These are phyloP conservation scores for Cynoglossus semilaevis DNA, from an alignment of 2,113 vertebrate genomes.

Conservation along the genomic window DNA sequence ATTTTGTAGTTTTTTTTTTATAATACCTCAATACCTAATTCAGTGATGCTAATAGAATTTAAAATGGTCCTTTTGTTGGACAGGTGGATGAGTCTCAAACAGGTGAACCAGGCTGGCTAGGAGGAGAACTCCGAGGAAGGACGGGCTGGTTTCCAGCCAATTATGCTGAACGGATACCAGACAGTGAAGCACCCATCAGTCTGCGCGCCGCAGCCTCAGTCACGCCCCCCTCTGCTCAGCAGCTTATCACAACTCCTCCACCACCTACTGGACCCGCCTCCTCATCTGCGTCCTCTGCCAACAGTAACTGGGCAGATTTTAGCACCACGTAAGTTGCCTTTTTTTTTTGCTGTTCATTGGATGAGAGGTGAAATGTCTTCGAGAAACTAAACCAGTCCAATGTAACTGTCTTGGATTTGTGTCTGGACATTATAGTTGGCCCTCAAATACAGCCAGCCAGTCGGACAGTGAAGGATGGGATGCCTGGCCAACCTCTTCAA, in stretches of 20 bases:
- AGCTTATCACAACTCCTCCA: slow-evolving; percentile 62
- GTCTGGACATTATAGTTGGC: slow-evolving; percentile 80
- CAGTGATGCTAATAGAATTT: not conserved
- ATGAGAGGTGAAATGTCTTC: no score
- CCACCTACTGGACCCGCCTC: slow-evolving; percentile 58
- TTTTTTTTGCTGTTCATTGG: accelerated
- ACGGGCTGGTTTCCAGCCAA: slow-evolving; percentile 99
- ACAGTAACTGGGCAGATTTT: slow-evolving; percentile 98
- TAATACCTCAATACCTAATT: no score
- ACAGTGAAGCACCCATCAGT: slow-evolving; percentile 84
- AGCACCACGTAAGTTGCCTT: slow-evolving; percentile 87
- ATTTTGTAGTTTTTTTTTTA: no score
- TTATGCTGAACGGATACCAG: slow-evolving; percentile 92
- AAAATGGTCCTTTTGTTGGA: not conserved
- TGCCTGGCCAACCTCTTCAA: slow-evolving; percentile 85
- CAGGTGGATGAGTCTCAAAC: slow-evolving; percentile 98
- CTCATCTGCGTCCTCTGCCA: slow-evolving; percentile 71
- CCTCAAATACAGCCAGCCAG: slow-evolving; percentile 81
- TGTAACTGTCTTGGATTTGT: not conserved
- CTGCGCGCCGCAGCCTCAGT: slow-evolving; percentile 71
- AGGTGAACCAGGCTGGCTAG: slow-evolving; percentile 96
- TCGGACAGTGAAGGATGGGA: slow-evolving; percentile 92
- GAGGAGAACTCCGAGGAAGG: slow-evolving; percentile 91
- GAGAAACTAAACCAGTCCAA: no score
- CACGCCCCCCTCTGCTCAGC: slow-evolving; percentile 61